Percentiles rank a stretch among this genome's conserved stretches.
phyloP scores from a whole-genome alignment of 2,797 vertebrate genomes.

The Vespertilio murinus region DNA sequence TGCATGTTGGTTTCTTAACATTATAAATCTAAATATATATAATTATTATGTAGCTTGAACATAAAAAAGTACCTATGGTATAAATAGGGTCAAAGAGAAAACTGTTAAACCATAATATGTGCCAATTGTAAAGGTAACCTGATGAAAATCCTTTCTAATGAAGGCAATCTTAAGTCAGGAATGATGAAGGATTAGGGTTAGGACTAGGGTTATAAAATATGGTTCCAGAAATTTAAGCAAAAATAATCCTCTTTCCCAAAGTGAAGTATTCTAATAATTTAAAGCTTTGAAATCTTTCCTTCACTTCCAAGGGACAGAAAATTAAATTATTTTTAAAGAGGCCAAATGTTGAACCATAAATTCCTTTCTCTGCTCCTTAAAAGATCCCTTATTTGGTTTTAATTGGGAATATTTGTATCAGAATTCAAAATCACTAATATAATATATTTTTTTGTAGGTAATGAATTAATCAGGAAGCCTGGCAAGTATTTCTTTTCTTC shows the following conservation, averaged over 20 bases:
- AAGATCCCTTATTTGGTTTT: constrained; percentile 28
- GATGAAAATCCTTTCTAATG: constrained; percentile 45
- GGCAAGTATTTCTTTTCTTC: background rate
- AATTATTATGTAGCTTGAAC: background rate
- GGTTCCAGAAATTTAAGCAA: constrained; percentile 54
- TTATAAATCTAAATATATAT: constrained; percentile 12
- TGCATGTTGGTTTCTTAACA: background rate
- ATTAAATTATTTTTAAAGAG: constrained; percentile 59
- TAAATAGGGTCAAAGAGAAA: background rate
- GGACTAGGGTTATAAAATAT: constrained; percentile 42
- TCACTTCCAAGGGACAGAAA: constrained; percentile 49
- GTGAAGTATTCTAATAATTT: constrained; percentile 48
- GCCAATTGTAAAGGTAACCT: constrained; percentile 3
- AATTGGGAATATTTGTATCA: constrained; percentile 40
- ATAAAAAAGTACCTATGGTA: background rate
- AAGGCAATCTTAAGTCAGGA: constrained; percentile 56
- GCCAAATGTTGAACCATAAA: constrained; percentile 18
- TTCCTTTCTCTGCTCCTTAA: background rate
- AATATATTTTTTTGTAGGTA: background rate
- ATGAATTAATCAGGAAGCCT: background rate
- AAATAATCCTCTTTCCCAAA: constrained; percentile 61
- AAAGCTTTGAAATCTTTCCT: constrained; percentile 57
- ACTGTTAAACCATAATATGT: background rate
- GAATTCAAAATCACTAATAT: background rate
- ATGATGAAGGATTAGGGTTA: constrained; percentile 41